Evolutionary conservation across 2,797 vertebrate genomes (phyloP).

Genomic region (Schizopygopsis pylzovi): DNA sequence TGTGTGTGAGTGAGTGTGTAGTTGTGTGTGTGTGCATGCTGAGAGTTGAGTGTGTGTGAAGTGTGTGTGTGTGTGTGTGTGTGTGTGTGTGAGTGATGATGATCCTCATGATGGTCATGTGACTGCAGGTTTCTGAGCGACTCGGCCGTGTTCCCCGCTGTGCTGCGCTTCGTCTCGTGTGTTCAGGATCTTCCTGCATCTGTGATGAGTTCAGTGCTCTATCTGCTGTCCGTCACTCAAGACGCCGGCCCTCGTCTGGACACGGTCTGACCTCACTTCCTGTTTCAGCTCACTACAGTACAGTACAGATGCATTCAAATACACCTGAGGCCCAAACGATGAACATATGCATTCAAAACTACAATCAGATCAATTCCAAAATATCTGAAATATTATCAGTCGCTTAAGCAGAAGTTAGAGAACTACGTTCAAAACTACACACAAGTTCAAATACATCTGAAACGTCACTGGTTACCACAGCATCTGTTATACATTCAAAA

Average conservation of each 20-base stretch:
- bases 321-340: background rate
- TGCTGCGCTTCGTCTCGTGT: slow-evolving; percentile 80
- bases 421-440: too few species aligned
- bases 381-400: background rate
- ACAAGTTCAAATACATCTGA: too few species aligned
- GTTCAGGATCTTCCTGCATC: slow-evolving; percentile 75
- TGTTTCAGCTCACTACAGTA: background rate
- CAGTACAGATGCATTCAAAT: background rate
- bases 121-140: slow-evolving; percentile 87
- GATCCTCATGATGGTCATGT: slow-evolving; percentile 17
- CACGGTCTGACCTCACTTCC: slow-evolving; percentile 13
- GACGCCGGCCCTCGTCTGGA: slow-evolving; percentile 22
- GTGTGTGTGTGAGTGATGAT: background rate
- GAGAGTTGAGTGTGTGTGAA: too few species aligned
- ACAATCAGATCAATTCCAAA: background rate
- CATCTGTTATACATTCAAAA: too few species aligned
- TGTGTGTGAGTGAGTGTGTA: too few species aligned
- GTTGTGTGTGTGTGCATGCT: slow-evolving; percentile 23
- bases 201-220: slow-evolving; percentile 85
- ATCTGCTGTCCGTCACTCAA: slow-evolving; percentile 88
- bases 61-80: slow-evolving; percentile 39
- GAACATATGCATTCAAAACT: background rate
- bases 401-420: too few species aligned
- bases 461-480: too few species aligned
- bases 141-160: slow-evolving; percentile 81